Conservation (phyloP, 2,113 vertebrate species). For the Phocoena sinus region DNA sequence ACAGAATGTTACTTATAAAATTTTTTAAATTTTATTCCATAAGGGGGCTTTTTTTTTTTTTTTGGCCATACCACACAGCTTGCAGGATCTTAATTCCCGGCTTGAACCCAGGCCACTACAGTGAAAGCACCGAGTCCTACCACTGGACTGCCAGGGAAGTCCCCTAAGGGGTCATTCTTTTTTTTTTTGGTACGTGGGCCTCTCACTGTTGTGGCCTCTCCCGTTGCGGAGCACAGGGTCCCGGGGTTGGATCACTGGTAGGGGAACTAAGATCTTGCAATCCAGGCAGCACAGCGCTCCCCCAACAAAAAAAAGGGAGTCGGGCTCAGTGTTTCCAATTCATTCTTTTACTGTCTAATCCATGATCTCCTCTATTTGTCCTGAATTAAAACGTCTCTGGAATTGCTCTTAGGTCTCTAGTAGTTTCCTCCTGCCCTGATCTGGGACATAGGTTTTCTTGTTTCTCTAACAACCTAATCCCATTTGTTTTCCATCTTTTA, state of each 20-base stretch:
- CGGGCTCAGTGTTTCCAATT: not conserved
- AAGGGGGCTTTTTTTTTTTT: not conserved
- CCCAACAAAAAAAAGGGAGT: not conserved
- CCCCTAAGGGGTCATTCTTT: not conserved
- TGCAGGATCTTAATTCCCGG: too few relatives aligned
- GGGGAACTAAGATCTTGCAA: too few relatives aligned
- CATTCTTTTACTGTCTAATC: not conserved
- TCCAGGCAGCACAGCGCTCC: too few relatives aligned
- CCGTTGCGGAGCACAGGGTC: too few relatives aligned
- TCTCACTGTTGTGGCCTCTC: too few relatives aligned
- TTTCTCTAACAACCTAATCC: not conserved
- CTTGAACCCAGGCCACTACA: too few relatives aligned
- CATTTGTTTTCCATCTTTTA: not conserved
- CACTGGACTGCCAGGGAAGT: too few relatives aligned
- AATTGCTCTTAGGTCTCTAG: not conserved
- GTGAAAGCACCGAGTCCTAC: too few relatives aligned
- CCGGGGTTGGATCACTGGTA: too few relatives aligned
- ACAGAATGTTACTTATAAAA: not conserved
- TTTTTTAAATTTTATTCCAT: not conserved
- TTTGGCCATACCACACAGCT: too few relatives aligned
- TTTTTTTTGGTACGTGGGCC: too few relatives aligned
- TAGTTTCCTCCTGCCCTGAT: not conserved
- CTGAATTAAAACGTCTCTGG: not conserved
- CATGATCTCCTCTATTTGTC: not conserved
- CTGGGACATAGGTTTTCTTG: not conserved